Evolutionary conservation across 2,797 vertebrate genomes (phyloP), one percentile per base, ranked within the genome.

Genomic region (Diplodus sargus): DNA sequence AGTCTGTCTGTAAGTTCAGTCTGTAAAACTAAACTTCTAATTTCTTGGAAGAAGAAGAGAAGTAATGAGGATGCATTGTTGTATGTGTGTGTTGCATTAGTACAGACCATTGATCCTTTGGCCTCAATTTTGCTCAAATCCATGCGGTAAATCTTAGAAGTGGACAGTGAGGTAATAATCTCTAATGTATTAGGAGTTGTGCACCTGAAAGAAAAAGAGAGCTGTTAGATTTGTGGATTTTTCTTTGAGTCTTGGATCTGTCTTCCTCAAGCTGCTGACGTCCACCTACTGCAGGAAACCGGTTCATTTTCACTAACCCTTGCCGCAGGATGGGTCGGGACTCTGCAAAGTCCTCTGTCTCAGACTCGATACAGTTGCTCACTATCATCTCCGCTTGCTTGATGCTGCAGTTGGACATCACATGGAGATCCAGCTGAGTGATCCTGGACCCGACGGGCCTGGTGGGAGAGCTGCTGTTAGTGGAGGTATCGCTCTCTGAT

Each of bases 111-210:
- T 23, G 75, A 22, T 74, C 69, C 86, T 5, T 59, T 1, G 49
- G 2, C 0, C 0, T 57, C 0, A 16, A 91, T 0, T 5, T 2
- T 0, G 8, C 4, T 28, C 25, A 95, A 9, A 76, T 92, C 51
- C 15, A 95, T 68, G 11, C 92, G 90, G 79, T 89, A 95, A 69
- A 94, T 16, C 69, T 66, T 94, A 25, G 59, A 22, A 3, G 15
- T 75, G 9, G 2, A 16, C 13, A 15, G 0, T 22, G 54, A 3
- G 18, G 81, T 90, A 23, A 88, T 0, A 52, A 95, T 1, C 71
- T 95, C 91, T 3, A 84, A 4, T n/a, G 76, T 81, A 25, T 28
- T 83, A 56, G 79, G 74, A 25, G 28, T 0, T 1, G 22, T 0
- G 76, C 94, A 95, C 58, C 95, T 95, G 73, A 68, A 73, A 84